phyloP scores from a whole-genome alignment of 2,888 invertebrate species.

The Leptinotarsa haldemani region DNA sequence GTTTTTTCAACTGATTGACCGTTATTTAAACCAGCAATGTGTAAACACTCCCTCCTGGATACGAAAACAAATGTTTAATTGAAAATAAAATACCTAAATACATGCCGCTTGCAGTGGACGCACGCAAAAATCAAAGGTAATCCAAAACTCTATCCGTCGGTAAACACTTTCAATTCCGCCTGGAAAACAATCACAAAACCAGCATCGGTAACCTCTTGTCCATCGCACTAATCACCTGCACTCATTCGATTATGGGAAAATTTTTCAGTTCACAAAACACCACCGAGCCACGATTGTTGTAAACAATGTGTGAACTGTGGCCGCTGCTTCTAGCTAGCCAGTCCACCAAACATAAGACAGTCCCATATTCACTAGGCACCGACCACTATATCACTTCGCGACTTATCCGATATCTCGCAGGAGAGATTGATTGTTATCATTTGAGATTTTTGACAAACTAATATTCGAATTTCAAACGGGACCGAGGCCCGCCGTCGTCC shows the following conservation, averaged over 20 bases:
- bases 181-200: constrained; percentile 30
- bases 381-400: constrained; percentile 40
- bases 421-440: constrained; percentile 32
- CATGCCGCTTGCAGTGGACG: constrained; percentile 40
- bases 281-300: constrained; percentile 41
- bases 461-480: constrained; percentile 60
- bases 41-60: constrained; percentile 7
- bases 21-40: not conserved
- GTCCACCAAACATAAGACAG: constrained; percentile 50
- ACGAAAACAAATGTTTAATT: constrained; percentile 10
- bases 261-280: constrained; percentile 41
- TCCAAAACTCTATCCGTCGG: constrained; percentile 39
- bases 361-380: constrained; percentile 52
- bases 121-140: constrained; percentile 30
- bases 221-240: constrained; percentile 32
- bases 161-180: constrained; percentile 25
- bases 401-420: constrained; percentile 31
- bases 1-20: too few species aligned
- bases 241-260: not conserved
- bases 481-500: constrained; percentile 63
- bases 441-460: constrained; percentile 46
- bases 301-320: constrained; percentile 50
- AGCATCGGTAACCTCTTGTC: constrained; percentile 29
- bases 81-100: constrained; percentile 44
- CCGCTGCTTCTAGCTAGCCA: constrained; percentile 44